phyloP scores from a whole-genome alignment of 2,888 invertebrate species.

The Trichacis sp. region DNA sequence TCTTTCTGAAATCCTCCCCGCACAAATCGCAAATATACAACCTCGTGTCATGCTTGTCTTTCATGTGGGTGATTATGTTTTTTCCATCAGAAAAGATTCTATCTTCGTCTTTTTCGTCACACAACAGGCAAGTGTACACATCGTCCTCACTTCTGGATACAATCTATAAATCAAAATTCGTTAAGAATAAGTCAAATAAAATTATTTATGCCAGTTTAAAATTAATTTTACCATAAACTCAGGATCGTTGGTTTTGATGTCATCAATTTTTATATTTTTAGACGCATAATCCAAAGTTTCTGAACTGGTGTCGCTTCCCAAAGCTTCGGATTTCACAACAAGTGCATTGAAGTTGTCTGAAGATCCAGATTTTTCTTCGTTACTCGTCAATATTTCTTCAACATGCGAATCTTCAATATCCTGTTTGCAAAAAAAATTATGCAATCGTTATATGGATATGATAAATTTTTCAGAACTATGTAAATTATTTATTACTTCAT shows the following conservation, averaged over 20 bases:
- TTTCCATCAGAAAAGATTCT: slow-evolving; percentile 72
- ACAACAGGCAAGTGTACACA: slow-evolving; percentile 73
- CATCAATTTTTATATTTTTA: too few relatives aligned
- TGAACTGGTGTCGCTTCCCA: too few relatives aligned
- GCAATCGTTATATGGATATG: slow-evolving; percentile 3
- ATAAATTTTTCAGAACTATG: too few relatives aligned
- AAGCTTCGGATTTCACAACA: neutral
- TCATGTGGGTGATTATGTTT: slow-evolving; percentile 75
- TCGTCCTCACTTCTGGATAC: slow-evolving; percentile 64
- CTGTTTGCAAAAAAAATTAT: neutral
- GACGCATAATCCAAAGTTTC: too few relatives aligned
- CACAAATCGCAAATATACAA: slow-evolving; percentile 81
- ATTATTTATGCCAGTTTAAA: too few relatives aligned
- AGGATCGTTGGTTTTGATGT: too few relatives aligned
- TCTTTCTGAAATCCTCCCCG: slow-evolving; percentile 75
- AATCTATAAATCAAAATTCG: slow-evolving; percentile 48
- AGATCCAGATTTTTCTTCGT: slow-evolving; percentile 7
- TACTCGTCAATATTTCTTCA: neutral
- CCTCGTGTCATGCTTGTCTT: slow-evolving; percentile 73
- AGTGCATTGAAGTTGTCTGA: neutral
- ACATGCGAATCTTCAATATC: slow-evolving; percentile 16
- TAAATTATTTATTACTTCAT: too few relatives aligned
- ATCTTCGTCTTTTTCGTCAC: slow-evolving; percentile 66
- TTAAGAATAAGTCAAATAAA: too few relatives aligned
- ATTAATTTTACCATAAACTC: too few relatives aligned